Conservation (phyloP, 1,140 invertebrate genomes). For the Tribolium madens region DNA sequence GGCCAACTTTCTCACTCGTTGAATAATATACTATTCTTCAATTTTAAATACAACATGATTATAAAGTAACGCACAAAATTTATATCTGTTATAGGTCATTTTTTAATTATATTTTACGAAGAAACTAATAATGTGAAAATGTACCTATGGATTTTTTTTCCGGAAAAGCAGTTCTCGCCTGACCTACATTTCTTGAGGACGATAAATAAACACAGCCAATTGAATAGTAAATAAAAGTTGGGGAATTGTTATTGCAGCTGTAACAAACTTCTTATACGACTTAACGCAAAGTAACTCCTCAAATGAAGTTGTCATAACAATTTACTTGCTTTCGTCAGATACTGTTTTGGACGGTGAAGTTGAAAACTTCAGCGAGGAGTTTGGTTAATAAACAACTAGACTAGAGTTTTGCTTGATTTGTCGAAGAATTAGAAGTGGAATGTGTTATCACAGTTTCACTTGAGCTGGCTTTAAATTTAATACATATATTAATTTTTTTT, state of each 20-base stretch:
- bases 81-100: too few species aligned
- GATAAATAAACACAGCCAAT: not conserved
- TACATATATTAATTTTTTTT: too few species aligned
- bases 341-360: not conserved
- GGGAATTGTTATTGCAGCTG: not conserved
- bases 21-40: too few species aligned
- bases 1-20: too few species aligned
- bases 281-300: not conserved
- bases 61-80: too few species aligned
- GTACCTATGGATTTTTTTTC: not conserved
- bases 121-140: too few species aligned
- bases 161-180: not conserved
- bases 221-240: not conserved
- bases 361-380: constrained; percentile 5
- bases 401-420: not conserved
- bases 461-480: not conserved
- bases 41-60: too few species aligned
- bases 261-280: constrained; percentile 2
- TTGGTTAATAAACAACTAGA: constrained; percentile 10
- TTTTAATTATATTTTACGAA: too few species aligned
- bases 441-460: not conserved
- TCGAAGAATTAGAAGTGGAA: not conserved
- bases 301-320: constrained; percentile 32
- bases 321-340: constrained; percentile 19
- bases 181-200: not conserved